Evolutionary conservation across 2,797 vertebrate genomes (phyloP).

Genomic region (Sardinella longiceps): DNA sequence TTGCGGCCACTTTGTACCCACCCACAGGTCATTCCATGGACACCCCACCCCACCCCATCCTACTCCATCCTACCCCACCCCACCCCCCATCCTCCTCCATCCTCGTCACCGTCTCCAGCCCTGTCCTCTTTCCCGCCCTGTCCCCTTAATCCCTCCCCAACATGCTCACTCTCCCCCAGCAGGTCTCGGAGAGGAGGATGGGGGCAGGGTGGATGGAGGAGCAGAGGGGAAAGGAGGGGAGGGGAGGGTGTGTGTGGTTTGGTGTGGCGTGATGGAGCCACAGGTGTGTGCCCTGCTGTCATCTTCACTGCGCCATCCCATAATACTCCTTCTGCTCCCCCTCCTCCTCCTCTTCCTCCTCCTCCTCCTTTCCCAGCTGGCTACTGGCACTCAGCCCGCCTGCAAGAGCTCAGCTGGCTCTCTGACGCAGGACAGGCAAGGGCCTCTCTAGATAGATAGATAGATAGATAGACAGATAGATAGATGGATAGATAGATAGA

Average conservation of each 20-base stretch:
- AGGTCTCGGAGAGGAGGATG: neutral
- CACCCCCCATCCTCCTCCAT: neutral
- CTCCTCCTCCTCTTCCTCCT: no score
- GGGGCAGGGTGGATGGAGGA: neutral
- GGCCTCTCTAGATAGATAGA: neutral
- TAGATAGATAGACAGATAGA: neutral
- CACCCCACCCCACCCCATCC: neutral
- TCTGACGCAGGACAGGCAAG: neutral
- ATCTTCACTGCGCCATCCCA: neutral
- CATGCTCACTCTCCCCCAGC: neutral
- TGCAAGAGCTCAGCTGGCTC: neutral
- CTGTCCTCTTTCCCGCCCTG: no score
- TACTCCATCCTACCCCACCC: neutral
- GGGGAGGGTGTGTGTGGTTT: neutral
- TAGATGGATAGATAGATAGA: neutral
- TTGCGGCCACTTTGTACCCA: constrained; percentile 13
- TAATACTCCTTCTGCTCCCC: neutral
- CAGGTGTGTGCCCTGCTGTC: constrained; percentile 6
- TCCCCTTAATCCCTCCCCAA: no score
- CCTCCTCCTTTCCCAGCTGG: neutral
- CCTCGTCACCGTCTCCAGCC: no score
- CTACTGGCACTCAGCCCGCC: neutral
- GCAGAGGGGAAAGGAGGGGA: neutral
- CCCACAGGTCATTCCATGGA: neutral
- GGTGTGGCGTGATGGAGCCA: constrained; percentile 4